A percentile compares a stretch with the other conserved stretches of the same genome.
These are phyloP conservation scores for Xenentodon cancila DNA, from an alignment of 2,797 vertebrate species.

Conservation along the genomic window DNA sequence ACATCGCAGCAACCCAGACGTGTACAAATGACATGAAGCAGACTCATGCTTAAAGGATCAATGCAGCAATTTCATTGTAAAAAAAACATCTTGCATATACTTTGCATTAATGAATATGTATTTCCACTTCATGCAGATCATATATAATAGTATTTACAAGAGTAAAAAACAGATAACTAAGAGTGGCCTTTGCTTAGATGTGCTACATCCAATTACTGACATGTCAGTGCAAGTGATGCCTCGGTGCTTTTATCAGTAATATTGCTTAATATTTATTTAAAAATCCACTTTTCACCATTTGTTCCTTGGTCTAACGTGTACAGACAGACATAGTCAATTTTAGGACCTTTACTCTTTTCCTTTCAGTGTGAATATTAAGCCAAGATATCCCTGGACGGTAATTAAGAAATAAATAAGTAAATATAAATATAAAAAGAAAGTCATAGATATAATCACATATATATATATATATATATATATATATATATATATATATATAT, in stretches of 20 bases:
- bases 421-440: no score
- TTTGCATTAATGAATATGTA: conserved; percentile 60
- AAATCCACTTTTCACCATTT: conserved; percentile 13
- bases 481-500: no score
- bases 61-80: conserved; percentile 50
- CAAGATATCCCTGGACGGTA: conserved; percentile 2
- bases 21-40: conserved; percentile 17
- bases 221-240: conserved; percentile 19
- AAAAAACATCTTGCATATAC: conserved; percentile 74
- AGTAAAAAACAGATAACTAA: conserved; percentile 8
- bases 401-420: no score
- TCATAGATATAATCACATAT: no score
- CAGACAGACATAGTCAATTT: conserved; percentile 15
- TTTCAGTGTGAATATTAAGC: conserved; percentile 2
- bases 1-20: not conserved
- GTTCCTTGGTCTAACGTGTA: conserved; percentile 10
- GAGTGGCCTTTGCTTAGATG: conserved; percentile 2
- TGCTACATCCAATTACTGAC: conserved; percentile 16
- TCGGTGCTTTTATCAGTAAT: conserved; percentile 56
- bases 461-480: no score
- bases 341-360: not conserved
- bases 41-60: conserved; percentile 42
- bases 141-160: conserved; percentile 67
- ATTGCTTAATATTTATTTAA: conserved; percentile 65
- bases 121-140: conserved; percentile 69